Base-by-base conservation (phyloP, 2,797 vertebrate genomes). In the Dendrocincla fuliginosa region DNA sequence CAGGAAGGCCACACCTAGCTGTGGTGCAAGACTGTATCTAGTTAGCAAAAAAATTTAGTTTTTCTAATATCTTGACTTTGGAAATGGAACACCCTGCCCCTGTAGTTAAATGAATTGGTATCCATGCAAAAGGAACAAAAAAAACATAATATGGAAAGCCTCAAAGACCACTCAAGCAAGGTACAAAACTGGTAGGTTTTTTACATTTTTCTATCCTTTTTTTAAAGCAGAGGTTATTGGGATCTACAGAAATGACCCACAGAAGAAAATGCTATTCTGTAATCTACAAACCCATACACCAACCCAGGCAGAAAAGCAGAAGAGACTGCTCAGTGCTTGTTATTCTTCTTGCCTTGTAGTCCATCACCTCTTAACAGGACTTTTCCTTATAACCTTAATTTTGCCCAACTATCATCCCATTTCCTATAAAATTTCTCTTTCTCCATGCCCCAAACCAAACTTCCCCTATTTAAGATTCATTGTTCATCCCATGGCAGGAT, bases 401-500 rank as follows among this genome's bases (percentile, higher is more conserved):
- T 70, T 52, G 16, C 33, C 67, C 56, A 69, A 1, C 23, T 60
- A 11, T 39, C 41, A 24, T 20, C 16, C 1, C 33, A 41, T 57
- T 76, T 69, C 8, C 41, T 82, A 25, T 8, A 56, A 82, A 79
- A 69, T 28, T 9, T 4, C 27, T 14, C 42, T 28, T 55, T 56
- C 44, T 90, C 46, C 17, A 32, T 9, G 27, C 32, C 4, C 2
- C n/a, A 89, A 77, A 35, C 20, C 39, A 84, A 74, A 32, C 13
- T 44, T 47, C 2, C 27, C 15, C 67, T 57, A 52, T 77, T 88
- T 28, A 59, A 55, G 49, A 70, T 32, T 39, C 27, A 27, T 12
- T 1, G 16, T 23, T 41, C 1, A 0, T 23, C 8, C 15, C 16
- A 41, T 1, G 0, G 24, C 7, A 50, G 17, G 33, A 78, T 47